Percentiles rank a stretch among this genome's conserved stretches.
Evolutionary conservation across 2,797 vertebrate species (phyloP).

Genomic region (Petrocephalus sullivani): DNA sequence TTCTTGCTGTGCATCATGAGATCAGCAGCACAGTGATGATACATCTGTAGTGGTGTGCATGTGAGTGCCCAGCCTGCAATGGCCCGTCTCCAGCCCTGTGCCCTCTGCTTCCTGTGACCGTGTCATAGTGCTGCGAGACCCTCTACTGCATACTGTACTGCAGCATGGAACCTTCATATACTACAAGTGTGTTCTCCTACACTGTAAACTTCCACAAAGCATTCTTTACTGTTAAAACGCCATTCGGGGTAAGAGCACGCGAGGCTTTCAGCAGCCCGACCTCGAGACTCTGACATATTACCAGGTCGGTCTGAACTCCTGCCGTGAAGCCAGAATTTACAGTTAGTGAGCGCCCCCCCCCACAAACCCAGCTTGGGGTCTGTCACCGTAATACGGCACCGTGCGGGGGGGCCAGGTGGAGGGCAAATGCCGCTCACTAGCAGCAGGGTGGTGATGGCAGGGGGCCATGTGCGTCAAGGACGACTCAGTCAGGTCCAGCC

Average conservation of each 20-base stretch:
- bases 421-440: neutral
- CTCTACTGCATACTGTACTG: neutral
- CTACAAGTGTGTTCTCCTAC: neutral
- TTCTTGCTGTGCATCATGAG: neutral
- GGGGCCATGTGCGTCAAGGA: neutral
- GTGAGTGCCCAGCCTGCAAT: neutral
- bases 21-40: neutral
- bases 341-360: neutral
- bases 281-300: neutral
- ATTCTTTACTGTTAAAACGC: neutral
- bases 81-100: neutral
- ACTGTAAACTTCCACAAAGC: neutral
- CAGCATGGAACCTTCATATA: neutral
- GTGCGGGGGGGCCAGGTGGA: neutral
- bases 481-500: neutral
- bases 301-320: neutral
- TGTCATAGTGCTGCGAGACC: neutral
- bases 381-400: neutral
- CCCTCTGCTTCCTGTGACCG: neutral
- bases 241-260: neutral
- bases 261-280: neutral
- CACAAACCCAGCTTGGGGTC: neutral
- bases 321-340: neutral
- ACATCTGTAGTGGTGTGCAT: neutral
- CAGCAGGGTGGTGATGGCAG: neutral